Conservation (phyloP, 2,888 invertebrate genomes). For the Hydriomena furcata region DNA sequence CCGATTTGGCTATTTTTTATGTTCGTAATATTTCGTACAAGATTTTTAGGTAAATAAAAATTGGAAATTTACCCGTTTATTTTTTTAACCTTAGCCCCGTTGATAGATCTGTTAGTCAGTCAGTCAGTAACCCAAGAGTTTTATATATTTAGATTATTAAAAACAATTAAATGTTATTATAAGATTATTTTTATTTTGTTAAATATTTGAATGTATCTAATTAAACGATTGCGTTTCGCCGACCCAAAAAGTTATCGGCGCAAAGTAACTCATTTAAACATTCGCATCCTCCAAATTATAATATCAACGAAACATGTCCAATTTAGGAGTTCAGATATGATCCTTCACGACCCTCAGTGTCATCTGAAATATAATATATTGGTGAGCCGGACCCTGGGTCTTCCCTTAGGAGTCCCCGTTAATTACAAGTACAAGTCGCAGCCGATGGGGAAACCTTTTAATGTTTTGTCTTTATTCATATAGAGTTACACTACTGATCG, state of each 20-base stretch:
- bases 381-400: constrained; percentile 64
- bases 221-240: constrained; percentile 20
- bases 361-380: constrained; percentile 82
- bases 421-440: constrained; percentile 86
- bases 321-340: constrained; percentile 62
- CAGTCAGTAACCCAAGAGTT: too few species aligned
- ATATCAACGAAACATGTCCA: constrained; percentile 44
- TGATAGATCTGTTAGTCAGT: too few species aligned
- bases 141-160: too few species aligned
- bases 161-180: too few species aligned
- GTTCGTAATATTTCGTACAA: too few species aligned
- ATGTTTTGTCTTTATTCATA: constrained; percentile 53
- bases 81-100: too few species aligned
- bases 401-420: constrained; percentile 82
- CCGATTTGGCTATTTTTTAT: too few species aligned
- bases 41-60: too few species aligned
- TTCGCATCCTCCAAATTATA: constrained; percentile 35
- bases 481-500: constrained; percentile 16
- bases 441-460: constrained; percentile 62
- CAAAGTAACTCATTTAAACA: constrained; percentile 36
- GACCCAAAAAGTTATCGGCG: constrained; percentile 23
- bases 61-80: too few species aligned
- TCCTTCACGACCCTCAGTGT: constrained; percentile 76
- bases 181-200: too few species aligned
- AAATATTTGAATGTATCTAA: too few species aligned